A percentile compares a stretch with the other conserved stretches of the same genome.
Conservation (phyloP, 2,888 invertebrate species). For the Gonocerus acuteangulatus region DNA sequence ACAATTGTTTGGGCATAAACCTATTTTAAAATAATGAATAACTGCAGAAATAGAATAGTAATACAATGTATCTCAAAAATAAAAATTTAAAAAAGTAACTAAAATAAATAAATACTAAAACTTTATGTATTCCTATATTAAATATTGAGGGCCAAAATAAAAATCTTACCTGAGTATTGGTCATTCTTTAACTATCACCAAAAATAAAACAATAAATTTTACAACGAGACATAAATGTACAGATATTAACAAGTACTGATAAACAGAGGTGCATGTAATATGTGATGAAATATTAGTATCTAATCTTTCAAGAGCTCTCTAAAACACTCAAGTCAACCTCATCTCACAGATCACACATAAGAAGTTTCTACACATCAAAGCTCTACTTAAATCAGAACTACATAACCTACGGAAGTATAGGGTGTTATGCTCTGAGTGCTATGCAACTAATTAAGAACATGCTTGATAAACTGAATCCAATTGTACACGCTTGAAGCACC, state of each 20-base stretch:
- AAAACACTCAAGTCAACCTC: slow-evolving; percentile 18
- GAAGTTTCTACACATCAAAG: not conserved
- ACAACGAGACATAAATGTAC: slow-evolving; percentile 13
- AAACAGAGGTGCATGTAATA: slow-evolving; percentile 3
- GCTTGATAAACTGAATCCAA: slow-evolving; percentile 29
- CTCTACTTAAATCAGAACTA: slow-evolving; percentile 7
- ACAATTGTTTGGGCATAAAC: no score
- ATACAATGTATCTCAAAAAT: no score
- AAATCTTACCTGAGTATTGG: slow-evolving; percentile 54
- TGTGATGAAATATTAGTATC: slow-evolving; percentile 11
- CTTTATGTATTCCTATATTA: no score
- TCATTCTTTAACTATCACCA: slow-evolving; percentile 43
- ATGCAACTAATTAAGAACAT: slow-evolving; percentile 26
- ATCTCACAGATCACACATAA: not conserved
- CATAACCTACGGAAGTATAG: slow-evolving; percentile 24
- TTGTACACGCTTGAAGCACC: slow-evolving; percentile 28
- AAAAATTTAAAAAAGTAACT: no score
- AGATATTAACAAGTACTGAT: slow-evolving; percentile 8
- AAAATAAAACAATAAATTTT: slow-evolving; percentile 8
- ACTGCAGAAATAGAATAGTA: no score
- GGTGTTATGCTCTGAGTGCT: slow-evolving; percentile 25
- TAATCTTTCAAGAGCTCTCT: slow-evolving; percentile 22
- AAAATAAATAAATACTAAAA: no score
- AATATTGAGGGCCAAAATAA: no score
- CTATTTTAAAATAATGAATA: no score